Evolutionary conservation across 2,888 invertebrate species (phyloP).

Genomic region (Tetragnatha montana): DNA sequence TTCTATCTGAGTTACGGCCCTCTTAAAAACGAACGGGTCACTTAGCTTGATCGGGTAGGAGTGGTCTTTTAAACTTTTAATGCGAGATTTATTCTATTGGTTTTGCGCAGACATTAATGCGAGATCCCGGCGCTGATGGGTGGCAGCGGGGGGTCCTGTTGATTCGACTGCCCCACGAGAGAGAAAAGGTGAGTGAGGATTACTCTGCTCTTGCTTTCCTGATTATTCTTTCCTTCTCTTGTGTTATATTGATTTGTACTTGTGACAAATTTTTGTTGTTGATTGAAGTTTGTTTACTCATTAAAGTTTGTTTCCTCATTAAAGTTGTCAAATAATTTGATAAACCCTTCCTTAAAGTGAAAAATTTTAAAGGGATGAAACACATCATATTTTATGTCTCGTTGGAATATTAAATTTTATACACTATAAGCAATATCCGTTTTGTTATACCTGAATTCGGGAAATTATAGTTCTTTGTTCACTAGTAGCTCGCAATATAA

Average conservation of each 20-base stretch:
- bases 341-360: background rate
- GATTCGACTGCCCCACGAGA: background rate
- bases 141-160: slow-evolving; percentile 36
- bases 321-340: background rate
- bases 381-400: too few relatives aligned
- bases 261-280: background rate
- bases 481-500: too few relatives aligned
- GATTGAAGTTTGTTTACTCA: background rate
- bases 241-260: background rate
- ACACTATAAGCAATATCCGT: too few relatives aligned
- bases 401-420: too few relatives aligned
- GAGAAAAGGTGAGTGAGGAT: slow-evolving; percentile 9
- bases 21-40: slow-evolving; percentile 56
- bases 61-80: slow-evolving; percentile 59
- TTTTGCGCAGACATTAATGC: slow-evolving; percentile 37
- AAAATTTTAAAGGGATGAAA: too few relatives aligned
- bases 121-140: slow-evolving; percentile 22
- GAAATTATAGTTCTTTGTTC: too few relatives aligned
- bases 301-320: too few relatives aligned
- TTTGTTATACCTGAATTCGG: too few relatives aligned
- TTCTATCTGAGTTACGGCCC: slow-evolving; percentile 45
- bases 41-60: slow-evolving; percentile 45
- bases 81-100: slow-evolving; percentile 59
- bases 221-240: background rate
- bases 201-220: background rate